Percentiles rank a stretch among this genome's conserved stretches.
Evolutionary conservation across 2,113 vertebrate genomes (phyloP).

Genomic region (Calyptommatus sinebrachiatus): DNA sequence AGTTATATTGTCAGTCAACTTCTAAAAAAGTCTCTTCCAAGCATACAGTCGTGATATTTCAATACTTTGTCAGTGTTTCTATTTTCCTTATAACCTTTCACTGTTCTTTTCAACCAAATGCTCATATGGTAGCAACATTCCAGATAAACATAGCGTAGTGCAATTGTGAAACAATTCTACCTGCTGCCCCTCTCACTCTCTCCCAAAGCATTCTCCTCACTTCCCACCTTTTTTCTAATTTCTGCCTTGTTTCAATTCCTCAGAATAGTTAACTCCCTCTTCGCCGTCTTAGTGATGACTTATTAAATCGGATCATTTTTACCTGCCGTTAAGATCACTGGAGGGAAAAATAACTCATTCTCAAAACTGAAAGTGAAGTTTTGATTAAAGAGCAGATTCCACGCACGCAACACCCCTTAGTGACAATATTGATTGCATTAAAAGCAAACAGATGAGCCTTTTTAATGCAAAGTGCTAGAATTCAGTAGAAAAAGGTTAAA

Average conservation of each 20-base stretch:
- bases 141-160: not conserved
- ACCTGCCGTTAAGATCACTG: conserved; percentile 5
- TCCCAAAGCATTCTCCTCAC: not conserved
- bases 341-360: not conserved
- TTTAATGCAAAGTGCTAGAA: conserved; percentile 73
- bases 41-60: conserved; percentile 40
- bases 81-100: conserved; percentile 35
- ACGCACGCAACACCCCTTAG: conserved; percentile 11
- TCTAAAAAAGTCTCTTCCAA: conserved; percentile 28
- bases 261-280: not conserved
- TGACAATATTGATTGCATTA: conserved; percentile 60
- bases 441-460: conserved; percentile 69
- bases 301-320: conserved; percentile 24
- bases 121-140: conserved; percentile 34
- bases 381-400: conserved; percentile 34
- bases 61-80: conserved; percentile 47
- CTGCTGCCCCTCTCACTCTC: conserved; percentile 27
- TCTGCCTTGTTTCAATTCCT: not conserved
- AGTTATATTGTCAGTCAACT: conserved; percentile 26
- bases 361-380: conserved; percentile 42
- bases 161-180: conserved; percentile 7
- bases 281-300: conserved; percentile 8
- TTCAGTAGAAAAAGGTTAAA: conserved; percentile 80
- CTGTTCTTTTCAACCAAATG: conserved; percentile 49
- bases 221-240: not conserved